These are phyloP conservation scores for Psophia crepitans DNA, from an alignment of 2,113 vertebrate genomes.

Conservation along the genomic window DNA sequence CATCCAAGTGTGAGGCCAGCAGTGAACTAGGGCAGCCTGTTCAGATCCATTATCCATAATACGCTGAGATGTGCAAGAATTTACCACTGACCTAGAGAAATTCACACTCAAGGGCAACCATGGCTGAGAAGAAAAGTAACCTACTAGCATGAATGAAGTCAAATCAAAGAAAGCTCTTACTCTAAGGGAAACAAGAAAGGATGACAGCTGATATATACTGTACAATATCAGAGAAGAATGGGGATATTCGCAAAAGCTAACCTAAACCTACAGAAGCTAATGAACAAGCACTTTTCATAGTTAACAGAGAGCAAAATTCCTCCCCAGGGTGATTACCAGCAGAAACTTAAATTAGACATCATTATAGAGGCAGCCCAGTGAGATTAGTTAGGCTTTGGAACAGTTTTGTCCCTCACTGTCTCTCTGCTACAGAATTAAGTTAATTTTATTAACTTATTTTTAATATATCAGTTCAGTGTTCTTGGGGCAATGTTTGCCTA, in stretches of 20 bases:
- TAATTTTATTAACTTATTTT: neutral
- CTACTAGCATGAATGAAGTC: neutral
- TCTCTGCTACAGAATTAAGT: neutral
- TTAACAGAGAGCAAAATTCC: neutral
- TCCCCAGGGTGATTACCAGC: neutral
- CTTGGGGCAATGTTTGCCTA: neutral
- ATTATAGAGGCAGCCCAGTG: neutral
- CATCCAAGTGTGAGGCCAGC: neutral
- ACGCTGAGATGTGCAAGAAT: neutral
- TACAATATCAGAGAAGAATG: neutral
- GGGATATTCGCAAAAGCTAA: neutral
- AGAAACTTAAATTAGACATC: neutral
- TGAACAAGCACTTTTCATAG: neutral
- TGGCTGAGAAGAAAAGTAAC: neutral
- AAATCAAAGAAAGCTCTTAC: neutral
- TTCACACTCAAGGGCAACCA: neutral
- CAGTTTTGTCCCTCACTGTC: neutral
- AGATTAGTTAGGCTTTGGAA: neutral
- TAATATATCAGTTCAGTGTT: neutral
- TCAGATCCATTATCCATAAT: neutral
- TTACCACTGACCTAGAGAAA: neutral
- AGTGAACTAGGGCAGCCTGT: neutral
- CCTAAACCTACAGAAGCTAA: neutral
- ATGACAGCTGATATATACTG: accelerated
- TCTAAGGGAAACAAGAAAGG: neutral